Evolutionary conservation across 2,888 invertebrate species (phyloP).

Genomic region (Endotricha flammealis): DNA sequence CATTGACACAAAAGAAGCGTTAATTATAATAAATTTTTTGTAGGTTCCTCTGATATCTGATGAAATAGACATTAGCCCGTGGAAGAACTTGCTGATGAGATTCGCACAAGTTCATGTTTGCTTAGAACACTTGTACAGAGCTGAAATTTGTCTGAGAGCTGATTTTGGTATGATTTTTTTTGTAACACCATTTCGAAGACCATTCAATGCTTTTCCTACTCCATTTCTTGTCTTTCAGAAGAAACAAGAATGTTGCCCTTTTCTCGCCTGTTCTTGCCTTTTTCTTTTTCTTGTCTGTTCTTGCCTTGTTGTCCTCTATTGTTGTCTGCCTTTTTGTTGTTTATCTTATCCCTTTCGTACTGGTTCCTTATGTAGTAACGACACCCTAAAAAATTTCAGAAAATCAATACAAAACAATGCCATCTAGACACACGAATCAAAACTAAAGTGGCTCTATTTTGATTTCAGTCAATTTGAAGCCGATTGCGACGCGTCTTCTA

Average conservation of each 20-base stretch:
- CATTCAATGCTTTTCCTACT: too few species aligned
- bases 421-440: neutral
- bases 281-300: too few species aligned
- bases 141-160: slow-evolving; percentile 55
- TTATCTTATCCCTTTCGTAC: too few species aligned
- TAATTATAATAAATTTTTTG: slow-evolving; percentile 15
- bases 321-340: too few species aligned
- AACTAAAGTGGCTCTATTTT: neutral
- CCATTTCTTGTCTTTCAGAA: too few species aligned
- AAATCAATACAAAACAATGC: too few species aligned
- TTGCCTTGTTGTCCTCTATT: too few species aligned
- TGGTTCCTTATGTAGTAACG: neutral
- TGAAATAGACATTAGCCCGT: slow-evolving; percentile 69
- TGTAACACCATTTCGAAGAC: too few species aligned
- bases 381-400: too few species aligned
- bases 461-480: slow-evolving; percentile 59
- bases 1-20: too few species aligned
- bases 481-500: slow-evolving; percentile 53
- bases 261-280: too few species aligned
- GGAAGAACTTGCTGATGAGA: slow-evolving; percentile 67
- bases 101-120: slow-evolving; percentile 71
- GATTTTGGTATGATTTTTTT: slow-evolving; percentile 52
- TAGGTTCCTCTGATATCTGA: slow-evolving; percentile 69
- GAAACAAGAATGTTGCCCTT: too few species aligned
- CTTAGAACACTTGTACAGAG: slow-evolving; percentile 63